A percentile compares a stretch with the other conserved stretches of the same genome.
Evolutionary conservation across 2,888 invertebrate genomes (phyloP).

Genomic region (Morpho helenor): DNA sequence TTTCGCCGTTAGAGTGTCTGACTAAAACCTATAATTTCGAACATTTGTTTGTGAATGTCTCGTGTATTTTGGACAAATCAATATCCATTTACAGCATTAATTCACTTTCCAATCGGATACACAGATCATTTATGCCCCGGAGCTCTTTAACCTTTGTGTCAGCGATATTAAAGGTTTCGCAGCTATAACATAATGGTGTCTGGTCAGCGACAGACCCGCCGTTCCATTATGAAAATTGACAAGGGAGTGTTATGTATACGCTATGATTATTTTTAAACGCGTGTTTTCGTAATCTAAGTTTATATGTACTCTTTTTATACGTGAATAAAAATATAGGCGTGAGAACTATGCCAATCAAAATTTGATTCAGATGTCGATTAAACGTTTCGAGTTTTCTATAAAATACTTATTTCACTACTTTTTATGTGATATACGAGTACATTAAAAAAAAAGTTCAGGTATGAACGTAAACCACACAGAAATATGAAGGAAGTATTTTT

Average conservation of each 20-base stretch:
- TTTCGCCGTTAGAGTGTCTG: neutral
- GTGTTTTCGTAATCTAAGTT: too few species aligned
- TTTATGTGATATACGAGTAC: too few species aligned
- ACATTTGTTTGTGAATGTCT: neutral
- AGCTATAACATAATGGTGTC: slow-evolving; percentile 44
- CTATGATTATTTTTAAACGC: neutral
- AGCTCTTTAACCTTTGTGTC: slow-evolving; percentile 27
- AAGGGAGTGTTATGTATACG: slow-evolving; percentile 30
- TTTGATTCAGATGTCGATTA: too few species aligned
- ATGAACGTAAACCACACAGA: too few species aligned
- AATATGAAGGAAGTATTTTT: too few species aligned
- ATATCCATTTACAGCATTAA: slow-evolving; percentile 18
- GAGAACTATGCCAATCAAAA: too few species aligned
- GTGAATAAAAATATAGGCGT: too few species aligned
- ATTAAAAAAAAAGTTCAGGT: too few species aligned
- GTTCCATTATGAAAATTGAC: slow-evolving; percentile 65
- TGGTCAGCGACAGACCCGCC: slow-evolving; percentile 52
- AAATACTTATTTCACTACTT: too few species aligned
- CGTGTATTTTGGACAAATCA: slow-evolving; percentile 1
- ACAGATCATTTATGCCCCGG: slow-evolving; percentile 10
- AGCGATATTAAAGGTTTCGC: slow-evolving; percentile 29
- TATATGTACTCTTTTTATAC: too few species aligned
- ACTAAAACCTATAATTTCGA: too few species aligned
- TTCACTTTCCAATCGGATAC: slow-evolving; percentile 16
- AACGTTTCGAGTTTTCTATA: too few species aligned